A percentile compares a stretch with the other conserved stretches of the same genome.
Conservation (phyloP, 2,113 vertebrate species). For the Erpornis zantholeuca region DNA sequence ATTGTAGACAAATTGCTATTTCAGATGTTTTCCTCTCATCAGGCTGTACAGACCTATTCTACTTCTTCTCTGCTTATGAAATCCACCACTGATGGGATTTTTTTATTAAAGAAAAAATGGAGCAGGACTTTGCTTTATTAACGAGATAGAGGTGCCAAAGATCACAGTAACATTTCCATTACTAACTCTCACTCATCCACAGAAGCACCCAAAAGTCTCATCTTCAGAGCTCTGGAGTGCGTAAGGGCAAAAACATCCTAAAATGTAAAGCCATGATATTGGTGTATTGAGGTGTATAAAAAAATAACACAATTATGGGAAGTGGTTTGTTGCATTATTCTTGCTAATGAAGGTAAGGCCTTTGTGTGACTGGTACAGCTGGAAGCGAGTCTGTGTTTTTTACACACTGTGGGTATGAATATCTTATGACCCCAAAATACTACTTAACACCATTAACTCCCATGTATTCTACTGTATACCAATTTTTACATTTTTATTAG, state of each 20-base stretch:
- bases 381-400: not conserved
- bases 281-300: not conserved
- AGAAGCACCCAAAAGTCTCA: slow-evolving; percentile 41
- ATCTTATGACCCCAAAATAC: not conserved
- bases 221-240: slow-evolving; percentile 31
- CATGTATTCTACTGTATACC: not conserved
- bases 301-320: not conserved
- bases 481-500: slow-evolving; percentile 63
- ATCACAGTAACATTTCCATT: slow-evolving; percentile 10
- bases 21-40: slow-evolving; percentile 35
- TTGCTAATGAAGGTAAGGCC: slow-evolving; percentile 4
- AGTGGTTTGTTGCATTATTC: not conserved
- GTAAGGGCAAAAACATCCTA: slow-evolving; percentile 22
- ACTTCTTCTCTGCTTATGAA: slow-evolving; percentile 38
- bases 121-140: slow-evolving; percentile 42
- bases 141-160: slow-evolving; percentile 71
- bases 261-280: slow-evolving; percentile 43
- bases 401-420: not conserved
- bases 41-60: slow-evolving; percentile 37
- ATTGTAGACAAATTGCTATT: slow-evolving; percentile 21
- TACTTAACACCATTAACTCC: not conserved
- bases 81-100: not conserved
- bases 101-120: slow-evolving; percentile 23
- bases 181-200: slow-evolving; percentile 1
- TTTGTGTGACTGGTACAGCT: not conserved